Evolutionary conservation across 2,888 invertebrate genomes (phyloP), one percentile per base, ranked within the genome.

Genomic region (Cryptops parisi): DNA sequence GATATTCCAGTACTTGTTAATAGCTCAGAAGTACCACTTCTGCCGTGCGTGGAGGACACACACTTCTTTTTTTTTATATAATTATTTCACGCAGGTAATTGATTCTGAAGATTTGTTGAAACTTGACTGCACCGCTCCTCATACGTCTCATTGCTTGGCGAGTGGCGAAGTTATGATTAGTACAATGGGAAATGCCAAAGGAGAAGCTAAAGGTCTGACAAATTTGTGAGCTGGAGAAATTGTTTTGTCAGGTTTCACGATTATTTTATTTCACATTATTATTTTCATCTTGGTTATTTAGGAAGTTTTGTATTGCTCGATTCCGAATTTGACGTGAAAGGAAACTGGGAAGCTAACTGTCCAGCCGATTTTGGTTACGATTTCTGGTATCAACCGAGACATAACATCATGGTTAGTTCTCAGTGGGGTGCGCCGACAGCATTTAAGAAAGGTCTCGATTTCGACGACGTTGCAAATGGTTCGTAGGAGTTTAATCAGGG

Each of bases 311-410:
- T 94, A 51, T 74, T 91, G 57, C 75, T 97, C 60, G 90, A 96
- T 70, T 79, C 83, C 19, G 76, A 84, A 62, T 83, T 90, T 64
- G 72, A 81, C 64, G 72, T 82, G 52, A 84, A 78, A 74, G 83
- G 83, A 22, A 24, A 5, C 17, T 56, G 56, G 56, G 33, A 38
- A 38, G 19, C 4, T 12, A 39, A 38, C 9, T 38, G 41, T 15
- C 39, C 17, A 23, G 21, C 47, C 21, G 39, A 76, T 51, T 88
- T 84, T 61, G 89, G 89, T 3, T 97, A 97, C 67, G 96, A 97
- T 68, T 97, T 87, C 67, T 96, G 96, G 96, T 96, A 96, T 68
- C 94, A 97, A 66, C 96, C 96, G 0, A 78, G 85, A 62, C 83
- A 84, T 63, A 87, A 97, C 69, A 78, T 87, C 0, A 84, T 98